Percentiles rank a stretch among this genome's conserved stretches.
These are phyloP conservation scores for Callocephalon fimbriatum DNA, from an alignment of 2,113 vertebrate species.

Conservation along the genomic window DNA sequence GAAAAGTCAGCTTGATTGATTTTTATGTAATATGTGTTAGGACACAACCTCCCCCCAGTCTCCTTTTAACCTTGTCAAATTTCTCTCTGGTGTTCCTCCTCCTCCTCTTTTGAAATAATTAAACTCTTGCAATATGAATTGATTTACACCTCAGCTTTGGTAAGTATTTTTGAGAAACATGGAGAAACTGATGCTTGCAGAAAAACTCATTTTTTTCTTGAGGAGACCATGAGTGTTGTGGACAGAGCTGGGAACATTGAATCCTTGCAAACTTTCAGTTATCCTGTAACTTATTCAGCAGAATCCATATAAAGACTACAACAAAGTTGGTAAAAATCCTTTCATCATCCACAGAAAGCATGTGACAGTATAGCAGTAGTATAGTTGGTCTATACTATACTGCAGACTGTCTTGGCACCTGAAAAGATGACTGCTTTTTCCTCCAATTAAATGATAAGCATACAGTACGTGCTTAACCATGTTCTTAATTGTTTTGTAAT, in stretches of 20 bases:
- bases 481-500: background rate
- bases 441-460: background rate
- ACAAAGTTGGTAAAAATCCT: background rate
- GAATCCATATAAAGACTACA: background rate
- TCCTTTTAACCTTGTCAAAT: constrained; percentile 38
- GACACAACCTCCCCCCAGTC: background rate
- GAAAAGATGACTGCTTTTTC: background rate
- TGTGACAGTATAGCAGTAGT: background rate
- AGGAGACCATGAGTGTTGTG: background rate
- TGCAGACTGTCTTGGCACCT: background rate
- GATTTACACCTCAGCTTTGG: background rate
- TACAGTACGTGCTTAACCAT: background rate
- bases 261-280: background rate
- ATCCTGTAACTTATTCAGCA: background rate
- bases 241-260: background rate
- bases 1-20: background rate
- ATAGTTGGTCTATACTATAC: background rate
- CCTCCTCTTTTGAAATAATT: constrained; percentile 5
- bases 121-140: background rate
- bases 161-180: constrained; percentile 2
- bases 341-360: background rate
- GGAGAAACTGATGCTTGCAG: background rate
- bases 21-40: constrained; percentile 19
- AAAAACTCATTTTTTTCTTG: background rate
- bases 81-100: background rate